Base-by-base conservation (phyloP, 2,113 vertebrate species). In the Ifrita kowaldi region DNA sequence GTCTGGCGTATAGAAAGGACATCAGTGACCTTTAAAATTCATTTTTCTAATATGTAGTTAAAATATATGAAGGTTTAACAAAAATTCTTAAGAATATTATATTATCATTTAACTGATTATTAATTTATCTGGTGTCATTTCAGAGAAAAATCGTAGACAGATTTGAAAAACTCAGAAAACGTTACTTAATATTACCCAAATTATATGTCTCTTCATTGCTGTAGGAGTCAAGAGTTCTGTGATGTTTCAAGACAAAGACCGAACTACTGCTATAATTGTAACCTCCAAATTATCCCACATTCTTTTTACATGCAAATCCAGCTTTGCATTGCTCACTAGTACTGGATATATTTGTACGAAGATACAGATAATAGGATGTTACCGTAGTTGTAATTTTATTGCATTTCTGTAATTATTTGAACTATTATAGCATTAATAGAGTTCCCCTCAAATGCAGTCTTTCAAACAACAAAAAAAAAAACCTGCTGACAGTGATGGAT, bases 401-500 rank as follows among this genome's bases (percentile, higher is more conserved):
- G 8, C 1, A 27, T 80, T 89, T 90, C 46, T 92, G 33, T 63
- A 76, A 77, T 63, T 9, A 41, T 69, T 39, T 20, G 7, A 64
- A 67, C 1, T 64, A 12, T 44, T 71, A 32, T 33, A 47, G 3
- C 9, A 21, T 52, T 24, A 37, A 16, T 28, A 42, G 17, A 46
- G 4, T 44, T 87, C 10, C 20, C 11, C 10, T 74, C 1, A 1
- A 84, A 68, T 56, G 8, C 9, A 26, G 0, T 1, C 32, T 55
- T 87, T 42, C 13, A 65, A 83, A 76, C 6, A 53, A 22, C 10
- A 59, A 35, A 56, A 78, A 78, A 78, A 57, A 46, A 11, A 26
- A 15, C 0, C 1, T 28, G 9, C 16, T 70, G 21, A 30, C 4
- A 8, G 4, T 33, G 12, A 37, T 64, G 37, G 16, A 62, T 77